Percentiles rank a stretch among this genome's conserved stretches.
phyloP scores from a whole-genome alignment of 2,888 invertebrate species.

The Eupithecia tripunctaria region DNA sequence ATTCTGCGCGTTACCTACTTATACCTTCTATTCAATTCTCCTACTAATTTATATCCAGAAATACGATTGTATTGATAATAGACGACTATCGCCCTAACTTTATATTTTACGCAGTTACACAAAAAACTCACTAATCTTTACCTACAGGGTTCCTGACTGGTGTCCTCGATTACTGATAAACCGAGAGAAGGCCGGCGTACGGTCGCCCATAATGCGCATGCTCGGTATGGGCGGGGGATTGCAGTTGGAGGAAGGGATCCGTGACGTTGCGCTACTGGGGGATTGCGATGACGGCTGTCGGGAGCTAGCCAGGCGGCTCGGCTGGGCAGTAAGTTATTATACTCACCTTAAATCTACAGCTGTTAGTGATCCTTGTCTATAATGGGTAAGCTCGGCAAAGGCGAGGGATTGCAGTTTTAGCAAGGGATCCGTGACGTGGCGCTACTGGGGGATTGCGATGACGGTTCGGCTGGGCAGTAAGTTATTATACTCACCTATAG shows the following conservation, averaged over 20 bases:
- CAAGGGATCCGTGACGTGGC: conserved; percentile 90
- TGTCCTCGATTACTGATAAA: conserved; percentile 95
- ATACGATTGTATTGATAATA: neutral
- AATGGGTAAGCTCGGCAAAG: conserved; percentile 67
- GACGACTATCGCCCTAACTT: neutral
- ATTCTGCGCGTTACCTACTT: too few species aligned
- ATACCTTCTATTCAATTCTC: too few species aligned
- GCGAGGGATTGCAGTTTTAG: conserved; percentile 88
- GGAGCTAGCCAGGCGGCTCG: conserved; percentile 89
- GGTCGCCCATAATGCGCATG: conserved; percentile 66
- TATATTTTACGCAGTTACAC: neutral
- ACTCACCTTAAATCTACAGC: conserved; percentile 11
- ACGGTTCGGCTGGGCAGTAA: conserved; percentile 92
- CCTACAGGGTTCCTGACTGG: conserved; percentile 82
- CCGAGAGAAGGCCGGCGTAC: conserved; percentile 87
- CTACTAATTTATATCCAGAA: too few species aligned
- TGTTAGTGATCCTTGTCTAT: conserved; percentile 35
- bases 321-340: conserved; percentile 87
- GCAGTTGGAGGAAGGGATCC: conserved; percentile 86
- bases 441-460: conserved; percentile 92
- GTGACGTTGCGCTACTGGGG: conserved; percentile 93
- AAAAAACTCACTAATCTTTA: neutral
- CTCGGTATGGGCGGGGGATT: conserved; percentile 84
- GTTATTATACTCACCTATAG: conserved; percentile 43
- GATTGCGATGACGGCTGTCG: conserved; percentile 93